Evolutionary conservation across 2,888 invertebrate species (phyloP), one percentile per base, ranked within the genome.

Genomic region (Caenorhabditis sp.): DNA sequence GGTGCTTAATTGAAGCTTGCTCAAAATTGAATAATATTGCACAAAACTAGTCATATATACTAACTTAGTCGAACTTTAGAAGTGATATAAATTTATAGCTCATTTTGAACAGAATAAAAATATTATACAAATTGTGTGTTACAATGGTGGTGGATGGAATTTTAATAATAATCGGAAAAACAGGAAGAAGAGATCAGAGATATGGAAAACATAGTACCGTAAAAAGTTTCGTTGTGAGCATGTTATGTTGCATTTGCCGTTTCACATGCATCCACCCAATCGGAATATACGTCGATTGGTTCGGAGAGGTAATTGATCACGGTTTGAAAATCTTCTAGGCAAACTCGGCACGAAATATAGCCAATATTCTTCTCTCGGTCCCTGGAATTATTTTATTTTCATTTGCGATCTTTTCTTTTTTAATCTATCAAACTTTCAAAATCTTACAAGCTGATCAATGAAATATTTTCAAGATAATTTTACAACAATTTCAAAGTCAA

Each of bases 251-350:
- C 62, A 55, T 75, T 99, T 66, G 96, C 97, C 84, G 91, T 92
- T 91, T 99, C 97, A 90, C 97, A 99, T 0, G 97, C 97, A 91
- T 99, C 97, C 72, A 99, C 96, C 97, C 97, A 99, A 89, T 97
- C 97, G 89, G 97, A 96, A 89, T 97, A 99, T 19, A 99, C 97
- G 91, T 99, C 99, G 81, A 99, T 93, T 6, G 97, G 93, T 89
- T 99, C 97, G 10, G 97, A 96, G 70, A 99, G 90, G 87, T 91
- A 94, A 90, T 96, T 97, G 79, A 97, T 95, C 36, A 93, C 92
- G 0, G 97, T 95, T 89, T 97, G 97, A 69, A 81, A 82, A 67
- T 82, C 95, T 90, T 99, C 97, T 87, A 94, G 89, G 88, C 97
- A 99, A 1, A 99, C 95, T 81, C 94, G 91, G 89, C 97, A 99